Conservation (phyloP, 2,888 invertebrate genomes). For the Rambutsinella grinnellia region DNA sequence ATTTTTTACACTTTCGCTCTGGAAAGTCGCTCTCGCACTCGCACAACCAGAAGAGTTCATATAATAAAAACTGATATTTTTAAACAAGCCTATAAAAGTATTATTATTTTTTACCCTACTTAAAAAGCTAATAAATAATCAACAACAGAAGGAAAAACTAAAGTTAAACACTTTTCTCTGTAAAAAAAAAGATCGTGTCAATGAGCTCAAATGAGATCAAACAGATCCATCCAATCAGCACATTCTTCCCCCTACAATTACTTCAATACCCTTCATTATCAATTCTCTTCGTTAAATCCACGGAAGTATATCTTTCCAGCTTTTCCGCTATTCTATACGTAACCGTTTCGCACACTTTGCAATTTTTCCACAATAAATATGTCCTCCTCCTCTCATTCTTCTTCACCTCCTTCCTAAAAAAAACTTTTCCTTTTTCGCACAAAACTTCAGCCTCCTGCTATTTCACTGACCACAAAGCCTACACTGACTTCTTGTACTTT, state of each 20-base stretch:
- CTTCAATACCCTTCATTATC: not conserved
- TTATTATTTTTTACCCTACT: not conserved
- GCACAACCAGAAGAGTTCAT: slow-evolving; percentile 3
- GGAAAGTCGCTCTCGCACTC: not conserved
- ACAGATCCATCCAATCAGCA: slow-evolving; percentile 8
- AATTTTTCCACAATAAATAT: not conserved
- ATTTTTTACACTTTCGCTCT: not conserved
- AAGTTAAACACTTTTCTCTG: not conserved
- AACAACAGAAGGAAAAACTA: not conserved
- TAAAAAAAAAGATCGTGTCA: slow-evolving; percentile 17
- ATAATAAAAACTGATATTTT: not conserved
- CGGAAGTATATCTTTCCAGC: not conserved
- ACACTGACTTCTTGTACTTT: slow-evolving; percentile 49
- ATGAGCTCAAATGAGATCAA: slow-evolving; percentile 32
- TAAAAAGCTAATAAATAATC: not conserved
- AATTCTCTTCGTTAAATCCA: not conserved
- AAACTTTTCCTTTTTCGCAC: too few species aligned
- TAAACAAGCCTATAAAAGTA: not conserved
- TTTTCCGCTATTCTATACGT: not conserved
- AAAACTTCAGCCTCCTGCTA: slow-evolving; percentile 16
- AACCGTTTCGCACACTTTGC: not conserved
- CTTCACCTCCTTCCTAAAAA: too few species aligned
- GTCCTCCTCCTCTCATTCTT: too few species aligned
- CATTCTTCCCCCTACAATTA: not conserved
- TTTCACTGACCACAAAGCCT: slow-evolving; percentile 58